phyloP scores from a whole-genome alignment of 2,797 vertebrate species.

The Triplophysa bombifrons region DNA sequence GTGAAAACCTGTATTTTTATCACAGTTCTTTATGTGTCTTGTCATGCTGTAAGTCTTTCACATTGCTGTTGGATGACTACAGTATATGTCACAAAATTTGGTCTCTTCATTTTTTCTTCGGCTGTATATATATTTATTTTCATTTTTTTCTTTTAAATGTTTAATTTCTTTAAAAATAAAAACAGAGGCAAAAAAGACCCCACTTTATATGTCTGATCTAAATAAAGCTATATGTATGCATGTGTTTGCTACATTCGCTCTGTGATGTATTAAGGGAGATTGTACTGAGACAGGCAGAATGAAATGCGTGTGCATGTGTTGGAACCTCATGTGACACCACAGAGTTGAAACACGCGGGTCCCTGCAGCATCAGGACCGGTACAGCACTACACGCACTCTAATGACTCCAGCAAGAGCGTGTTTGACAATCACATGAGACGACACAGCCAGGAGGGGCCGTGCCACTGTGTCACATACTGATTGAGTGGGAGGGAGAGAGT shows the following conservation, averaged over 20 bases:
- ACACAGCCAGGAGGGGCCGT: neutral
- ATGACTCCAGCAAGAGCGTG: slow-evolving; percentile 31
- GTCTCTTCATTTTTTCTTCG: too few species aligned
- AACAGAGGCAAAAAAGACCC: neutral
- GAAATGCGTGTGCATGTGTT: slow-evolving; percentile 9
- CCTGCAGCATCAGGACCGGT: slow-evolving; percentile 4
- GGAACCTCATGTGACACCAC: slow-evolving; percentile 5
- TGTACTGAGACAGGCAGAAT: neutral
- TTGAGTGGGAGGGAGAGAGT: slow-evolving; percentile 25
- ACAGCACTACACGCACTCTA: slow-evolving; percentile 26
- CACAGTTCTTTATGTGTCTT: too few species aligned
- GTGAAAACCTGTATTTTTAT: too few species aligned
- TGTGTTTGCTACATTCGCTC: neutral
- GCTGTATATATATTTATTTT: neutral
- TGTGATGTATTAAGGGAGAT: neutral
- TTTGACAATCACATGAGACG: slow-evolving; percentile 22
- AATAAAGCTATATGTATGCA: neutral
- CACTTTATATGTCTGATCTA: neutral
- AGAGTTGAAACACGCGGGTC: slow-evolving; percentile 1
- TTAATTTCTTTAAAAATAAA: neutral
- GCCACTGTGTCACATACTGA: slow-evolving; percentile 9
- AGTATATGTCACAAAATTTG: too few species aligned
- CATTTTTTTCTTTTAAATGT: neutral
- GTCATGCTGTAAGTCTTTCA: too few species aligned
- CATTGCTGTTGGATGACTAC: too few species aligned